Conservation (phyloP, 2,797 vertebrate genomes). For the Coranthus polyacanthus region DNA sequence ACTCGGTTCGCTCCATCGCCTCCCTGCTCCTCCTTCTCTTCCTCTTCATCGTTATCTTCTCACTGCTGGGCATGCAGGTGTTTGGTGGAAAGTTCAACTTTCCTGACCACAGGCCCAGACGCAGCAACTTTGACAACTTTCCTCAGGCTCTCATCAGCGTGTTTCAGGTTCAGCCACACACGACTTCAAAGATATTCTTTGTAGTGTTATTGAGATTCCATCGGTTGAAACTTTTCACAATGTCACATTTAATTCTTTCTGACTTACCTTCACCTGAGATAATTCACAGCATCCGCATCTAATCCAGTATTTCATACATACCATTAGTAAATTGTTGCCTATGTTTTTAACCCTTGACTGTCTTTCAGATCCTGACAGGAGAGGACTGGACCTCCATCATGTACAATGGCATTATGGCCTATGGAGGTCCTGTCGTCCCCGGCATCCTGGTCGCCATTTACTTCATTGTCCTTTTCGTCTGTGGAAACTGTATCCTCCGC, state of each 20-base stretch:
- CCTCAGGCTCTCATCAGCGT: conserved; percentile 98
- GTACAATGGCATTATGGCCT: conserved; percentile 96
- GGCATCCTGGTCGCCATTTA: conserved; percentile 96
- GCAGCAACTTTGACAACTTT: conserved; percentile 98
- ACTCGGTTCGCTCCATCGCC: conserved; percentile 96
- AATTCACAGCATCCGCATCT: neutral
- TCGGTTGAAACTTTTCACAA: no score
- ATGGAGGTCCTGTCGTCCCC: conserved; percentile 92
- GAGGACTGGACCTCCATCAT: conserved; percentile 97
- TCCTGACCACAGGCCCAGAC: conserved; percentile 85
- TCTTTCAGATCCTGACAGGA: conserved; percentile 91
- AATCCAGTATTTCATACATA: neutral
- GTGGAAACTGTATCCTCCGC: conserved; percentile 98
- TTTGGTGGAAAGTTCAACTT: conserved; percentile 98
- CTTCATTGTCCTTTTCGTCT: conserved; percentile 94
- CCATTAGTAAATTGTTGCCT: neutral
- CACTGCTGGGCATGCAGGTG: conserved; percentile 98
- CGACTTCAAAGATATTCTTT: rapidly evolving
- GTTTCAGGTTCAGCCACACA: conserved; percentile 89
- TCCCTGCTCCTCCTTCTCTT: conserved; percentile 96
- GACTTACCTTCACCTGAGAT: no score
- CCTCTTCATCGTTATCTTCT: conserved; percentile 96
- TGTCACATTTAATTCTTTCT: no score
- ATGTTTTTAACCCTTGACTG: conserved; percentile 10
- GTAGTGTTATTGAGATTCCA: no score